A percentile compares a stretch with the other conserved stretches of the same genome.
These are phyloP conservation scores for Gryon sp. DNA, from an alignment of 1,140 invertebrate species.

Conservation along the genomic window DNA sequence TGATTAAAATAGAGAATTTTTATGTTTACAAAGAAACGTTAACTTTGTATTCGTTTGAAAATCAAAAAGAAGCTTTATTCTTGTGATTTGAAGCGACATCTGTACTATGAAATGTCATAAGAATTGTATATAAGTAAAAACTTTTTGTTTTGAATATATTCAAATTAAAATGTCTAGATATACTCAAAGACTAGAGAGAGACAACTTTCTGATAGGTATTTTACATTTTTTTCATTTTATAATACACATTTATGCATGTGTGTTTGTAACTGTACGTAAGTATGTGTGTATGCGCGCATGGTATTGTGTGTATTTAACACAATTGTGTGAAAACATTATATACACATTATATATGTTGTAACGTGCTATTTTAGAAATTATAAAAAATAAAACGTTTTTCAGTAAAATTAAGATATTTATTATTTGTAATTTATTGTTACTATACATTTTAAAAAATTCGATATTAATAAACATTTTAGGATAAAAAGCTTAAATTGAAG, in stretches of 20 bases:
- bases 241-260: slow-evolving; percentile 63
- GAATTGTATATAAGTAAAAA: slow-evolving; percentile 75
- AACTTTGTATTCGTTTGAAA: slow-evolving; percentile 57
- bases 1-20: slow-evolving; percentile 60
- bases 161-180: slow-evolving; percentile 61
- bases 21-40: slow-evolving; percentile 60
- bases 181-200: slow-evolving; percentile 46
- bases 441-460: too few species aligned
- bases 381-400: slow-evolving; percentile 55
- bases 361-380: slow-evolving; percentile 61
- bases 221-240: slow-evolving; percentile 62
- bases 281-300: slow-evolving; percentile 62
- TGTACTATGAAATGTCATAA: slow-evolving; percentile 67
- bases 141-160: slow-evolving; percentile 69
- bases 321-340: slow-evolving; percentile 56
- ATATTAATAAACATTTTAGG: too few species aligned
- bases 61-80: slow-evolving; percentile 55
- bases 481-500: too few species aligned
- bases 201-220: slow-evolving; percentile 62
- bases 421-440: too few species aligned
- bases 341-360: slow-evolving; percentile 61
- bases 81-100: slow-evolving; percentile 47
- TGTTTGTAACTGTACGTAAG: slow-evolving; percentile 56
- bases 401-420: slow-evolving; percentile 23
- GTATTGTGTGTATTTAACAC: slow-evolving; percentile 59